Evolutionary conservation across 2,888 invertebrate species (phyloP).

Genomic region (Chironomus riparius): DNA sequence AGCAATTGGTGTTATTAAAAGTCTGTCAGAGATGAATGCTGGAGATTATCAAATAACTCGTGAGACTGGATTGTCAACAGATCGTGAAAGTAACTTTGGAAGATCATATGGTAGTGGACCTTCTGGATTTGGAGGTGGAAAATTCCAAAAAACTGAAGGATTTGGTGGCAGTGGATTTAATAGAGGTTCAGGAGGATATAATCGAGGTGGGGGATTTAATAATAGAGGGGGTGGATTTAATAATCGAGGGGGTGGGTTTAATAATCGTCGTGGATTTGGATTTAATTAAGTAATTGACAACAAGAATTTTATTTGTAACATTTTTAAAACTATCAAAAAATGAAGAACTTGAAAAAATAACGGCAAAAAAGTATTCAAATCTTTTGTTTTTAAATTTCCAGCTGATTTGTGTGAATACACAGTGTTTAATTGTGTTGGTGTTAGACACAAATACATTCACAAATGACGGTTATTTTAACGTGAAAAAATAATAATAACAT

Average conservation of each 20-base stretch:
- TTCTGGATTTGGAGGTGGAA: constrained; percentile 32
- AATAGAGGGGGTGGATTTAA: constrained; percentile 33
- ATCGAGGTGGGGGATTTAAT: constrained; percentile 33
- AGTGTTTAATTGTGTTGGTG: no score
- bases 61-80: constrained; percentile 39
- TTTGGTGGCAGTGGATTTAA: constrained; percentile 31
- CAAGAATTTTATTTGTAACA: no score
- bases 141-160: constrained; percentile 35
- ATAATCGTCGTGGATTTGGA: constrained; percentile 28
- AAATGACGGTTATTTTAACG: no score
- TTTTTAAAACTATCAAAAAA: no score
- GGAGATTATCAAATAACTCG: constrained; percentile 62
- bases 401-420: no score
- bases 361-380: no score
- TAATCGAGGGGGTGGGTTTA: constrained; percentile 29
- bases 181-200: constrained; percentile 33
- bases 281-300: neutral
- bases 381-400: no score
- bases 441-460: no score
- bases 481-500: no score
- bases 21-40: constrained; percentile 67
- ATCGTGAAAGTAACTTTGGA: constrained; percentile 32
- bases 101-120: neutral
- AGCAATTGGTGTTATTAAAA: constrained; percentile 60
- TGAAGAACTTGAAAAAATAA: no score